Evolutionary conservation across 2,888 invertebrate genomes (phyloP).

Genomic region (Cosmorhoe ocellata): DNA sequence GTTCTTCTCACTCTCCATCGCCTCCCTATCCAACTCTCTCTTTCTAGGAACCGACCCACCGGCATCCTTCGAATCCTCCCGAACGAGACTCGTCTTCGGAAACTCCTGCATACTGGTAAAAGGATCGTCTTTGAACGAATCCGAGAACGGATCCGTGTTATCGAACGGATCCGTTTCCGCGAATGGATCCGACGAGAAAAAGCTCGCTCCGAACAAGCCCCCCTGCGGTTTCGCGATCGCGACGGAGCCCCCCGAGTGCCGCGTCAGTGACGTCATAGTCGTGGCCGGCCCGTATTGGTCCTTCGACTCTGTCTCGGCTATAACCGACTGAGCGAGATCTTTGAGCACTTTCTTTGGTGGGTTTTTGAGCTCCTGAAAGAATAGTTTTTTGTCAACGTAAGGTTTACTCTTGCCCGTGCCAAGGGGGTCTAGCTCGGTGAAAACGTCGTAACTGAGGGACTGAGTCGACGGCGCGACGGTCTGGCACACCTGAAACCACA

Average conservation of each 20-base stretch:
- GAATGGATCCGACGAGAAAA: conserved; percentile 84
- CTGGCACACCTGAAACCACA: conserved; percentile 73
- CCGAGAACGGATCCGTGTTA: conserved; percentile 85
- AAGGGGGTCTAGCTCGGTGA: conserved; percentile 96
- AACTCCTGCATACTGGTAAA: conserved; percentile 78
- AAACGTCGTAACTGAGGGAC: conserved; percentile 88
- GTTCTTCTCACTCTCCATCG: conserved; percentile 53
- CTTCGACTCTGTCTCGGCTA: conserved; percentile 61
- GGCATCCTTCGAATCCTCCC: conserved; percentile 51
- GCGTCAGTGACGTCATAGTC: conserved; percentile 72
- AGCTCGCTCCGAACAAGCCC: conserved; percentile 52
- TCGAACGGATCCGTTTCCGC: conserved; percentile 89
- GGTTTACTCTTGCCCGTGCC: conserved; percentile 96
- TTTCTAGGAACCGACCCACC: conserved; percentile 38
- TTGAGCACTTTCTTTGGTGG: conserved; percentile 96
- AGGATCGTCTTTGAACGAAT: conserved; percentile 83
- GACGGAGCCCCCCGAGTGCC: conserved; percentile 77
- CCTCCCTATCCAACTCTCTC: conserved; percentile 45
- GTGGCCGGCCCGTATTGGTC: conserved; percentile 69
- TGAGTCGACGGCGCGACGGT: conserved; percentile 61
- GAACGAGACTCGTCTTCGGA: conserved; percentile 52
- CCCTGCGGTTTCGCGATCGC: conserved; percentile 60
- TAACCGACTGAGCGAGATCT: conserved; percentile 85
- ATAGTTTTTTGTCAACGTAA: conserved; percentile 97
- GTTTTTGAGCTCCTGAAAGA: conserved; percentile 97